These are phyloP conservation scores for Anas georgica DNA, from an alignment of 2,797 vertebrate genomes.

Conservation along the genomic window DNA sequence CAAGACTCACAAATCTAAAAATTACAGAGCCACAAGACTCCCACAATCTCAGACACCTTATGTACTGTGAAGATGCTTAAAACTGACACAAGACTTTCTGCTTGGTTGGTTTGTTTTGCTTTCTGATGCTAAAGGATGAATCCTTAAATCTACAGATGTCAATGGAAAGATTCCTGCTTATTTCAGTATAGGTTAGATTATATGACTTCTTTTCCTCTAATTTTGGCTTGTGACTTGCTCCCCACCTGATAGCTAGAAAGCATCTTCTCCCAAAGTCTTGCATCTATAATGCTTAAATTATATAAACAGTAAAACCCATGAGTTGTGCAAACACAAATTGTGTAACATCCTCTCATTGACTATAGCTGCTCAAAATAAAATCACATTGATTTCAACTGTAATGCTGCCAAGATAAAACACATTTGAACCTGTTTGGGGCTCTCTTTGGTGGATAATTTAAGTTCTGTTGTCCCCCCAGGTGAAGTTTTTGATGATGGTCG, in stretches of 20 bases:
- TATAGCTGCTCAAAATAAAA: background rate
- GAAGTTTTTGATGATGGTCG: slow-evolving; percentile 62
- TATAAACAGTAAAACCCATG: background rate
- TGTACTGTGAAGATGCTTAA: background rate
- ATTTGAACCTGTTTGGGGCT: slow-evolving; percentile 66
- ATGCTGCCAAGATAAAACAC: background rate
- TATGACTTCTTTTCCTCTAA: background rate
- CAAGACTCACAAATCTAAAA: background rate
- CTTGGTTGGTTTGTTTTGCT: background rate
- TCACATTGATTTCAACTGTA: background rate
- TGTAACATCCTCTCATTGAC: background rate
- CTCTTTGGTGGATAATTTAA: slow-evolving; percentile 69
- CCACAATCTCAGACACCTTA: background rate
- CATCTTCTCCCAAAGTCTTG: background rate
- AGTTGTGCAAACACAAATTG: background rate
- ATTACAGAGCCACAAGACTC: background rate
- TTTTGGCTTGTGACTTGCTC: background rate
- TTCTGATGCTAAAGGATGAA: background rate
- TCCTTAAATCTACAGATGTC: background rate
- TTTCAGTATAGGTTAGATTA: background rate
- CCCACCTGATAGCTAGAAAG: background rate
- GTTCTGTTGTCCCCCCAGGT: slow-evolving; percentile 46
- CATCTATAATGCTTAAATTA: background rate
- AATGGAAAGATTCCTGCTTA: background rate
- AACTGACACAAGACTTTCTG: background rate